These are phyloP conservation scores for Amia ocellicauda DNA, from an alignment of 2,113 vertebrate species.

Conservation along the genomic window DNA sequence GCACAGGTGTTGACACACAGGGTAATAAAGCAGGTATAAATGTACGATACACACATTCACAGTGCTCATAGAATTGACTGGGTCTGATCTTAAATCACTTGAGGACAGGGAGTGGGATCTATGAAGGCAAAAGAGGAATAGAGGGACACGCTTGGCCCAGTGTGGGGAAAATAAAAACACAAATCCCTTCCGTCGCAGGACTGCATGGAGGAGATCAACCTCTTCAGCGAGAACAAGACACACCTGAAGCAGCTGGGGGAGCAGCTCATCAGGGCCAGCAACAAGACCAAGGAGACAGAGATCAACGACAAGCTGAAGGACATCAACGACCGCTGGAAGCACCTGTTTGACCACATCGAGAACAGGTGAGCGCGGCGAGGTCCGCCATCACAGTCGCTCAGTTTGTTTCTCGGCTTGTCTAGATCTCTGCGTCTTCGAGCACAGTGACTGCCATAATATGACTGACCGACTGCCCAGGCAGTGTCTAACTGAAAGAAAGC, in stretches of 20 bases:
- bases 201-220: slow-evolving; percentile 93
- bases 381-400: neutral
- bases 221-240: slow-evolving; percentile 86
- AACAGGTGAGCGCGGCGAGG: slow-evolving; percentile 90
- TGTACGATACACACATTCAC: no score
- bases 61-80: no score
- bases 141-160: no score
- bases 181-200: slow-evolving; percentile 61
- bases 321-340: slow-evolving; percentile 87
- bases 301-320: slow-evolving; percentile 84
- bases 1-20: no score
- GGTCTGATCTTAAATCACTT: no score
- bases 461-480: no score
- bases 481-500: slow-evolving; percentile 39
- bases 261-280: slow-evolving; percentile 82
- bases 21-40: no score
- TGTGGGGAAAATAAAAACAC: neutral
- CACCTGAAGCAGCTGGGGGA: slow-evolving; percentile 86
- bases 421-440: no score
- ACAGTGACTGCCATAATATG: no score
- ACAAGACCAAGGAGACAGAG: slow-evolving; percentile 73
- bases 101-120: no score
- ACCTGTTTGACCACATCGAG: slow-evolving; percentile 87
- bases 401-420: no score
- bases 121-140: no score